Conservation (phyloP, 2,888 invertebrate genomes). For the Brachylomia viminalis region DNA sequence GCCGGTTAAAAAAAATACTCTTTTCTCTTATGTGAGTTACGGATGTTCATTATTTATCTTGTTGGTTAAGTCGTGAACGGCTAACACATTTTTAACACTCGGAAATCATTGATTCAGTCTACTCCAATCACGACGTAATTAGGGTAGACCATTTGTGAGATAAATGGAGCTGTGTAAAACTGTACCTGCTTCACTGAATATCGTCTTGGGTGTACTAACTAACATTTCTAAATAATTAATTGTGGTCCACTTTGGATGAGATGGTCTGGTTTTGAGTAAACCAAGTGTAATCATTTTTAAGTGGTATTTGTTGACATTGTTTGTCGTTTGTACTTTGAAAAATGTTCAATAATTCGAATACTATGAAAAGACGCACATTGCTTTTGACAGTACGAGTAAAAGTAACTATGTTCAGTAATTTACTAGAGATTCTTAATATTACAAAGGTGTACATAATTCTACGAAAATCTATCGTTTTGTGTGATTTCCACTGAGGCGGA, state of each 20-base stretch:
- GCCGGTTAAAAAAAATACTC: not conserved
- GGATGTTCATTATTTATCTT: not conserved
- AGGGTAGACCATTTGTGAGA: constrained; percentile 63
- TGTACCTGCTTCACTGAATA: constrained; percentile 59
- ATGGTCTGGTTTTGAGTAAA: constrained; percentile 31
- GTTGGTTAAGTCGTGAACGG: not conserved
- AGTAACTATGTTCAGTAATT: too few relatives aligned
- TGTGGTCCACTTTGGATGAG: constrained; percentile 58
- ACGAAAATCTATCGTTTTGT: not conserved
- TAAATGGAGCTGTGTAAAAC: constrained; percentile 59
- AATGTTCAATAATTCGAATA: not conserved
- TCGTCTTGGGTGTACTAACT: constrained; percentile 67
- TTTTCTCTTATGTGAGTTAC: too few relatives aligned
- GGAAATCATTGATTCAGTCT: constrained; percentile 27
- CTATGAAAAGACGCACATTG: too few relatives aligned
- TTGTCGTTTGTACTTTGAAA: not conserved
- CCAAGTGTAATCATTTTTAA: constrained; percentile 48
- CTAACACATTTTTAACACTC: constrained; percentile 23
- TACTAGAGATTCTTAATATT: too few relatives aligned
- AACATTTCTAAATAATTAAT: constrained; percentile 72
- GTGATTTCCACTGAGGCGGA: too few relatives aligned
- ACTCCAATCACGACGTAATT: constrained; percentile 58
- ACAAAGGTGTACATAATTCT: not conserved
- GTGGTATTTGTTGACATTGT: not conserved
- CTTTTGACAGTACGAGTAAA: too few relatives aligned